Conservation (phyloP, 2,888 invertebrate genomes). For the Drosophila mercatorum region DNA sequence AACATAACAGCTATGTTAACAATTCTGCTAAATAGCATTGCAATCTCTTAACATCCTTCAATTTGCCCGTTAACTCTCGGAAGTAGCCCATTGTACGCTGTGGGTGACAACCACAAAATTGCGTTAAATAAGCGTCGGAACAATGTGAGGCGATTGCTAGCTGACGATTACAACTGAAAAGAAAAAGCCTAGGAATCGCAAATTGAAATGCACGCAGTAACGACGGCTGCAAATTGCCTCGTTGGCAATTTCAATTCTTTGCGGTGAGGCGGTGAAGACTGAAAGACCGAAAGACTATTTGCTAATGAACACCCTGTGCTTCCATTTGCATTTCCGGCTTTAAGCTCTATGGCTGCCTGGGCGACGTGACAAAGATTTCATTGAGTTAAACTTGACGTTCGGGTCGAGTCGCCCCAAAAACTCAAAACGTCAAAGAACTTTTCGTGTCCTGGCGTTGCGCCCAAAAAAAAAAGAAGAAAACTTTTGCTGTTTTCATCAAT, state of each 20-base stretch:
- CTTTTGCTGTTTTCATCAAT: conserved; percentile 53
- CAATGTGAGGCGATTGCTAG: neutral
- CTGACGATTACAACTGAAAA: conserved; percentile 55
- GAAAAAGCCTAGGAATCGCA: conserved; percentile 32
- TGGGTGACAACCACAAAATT: conserved; percentile 43
- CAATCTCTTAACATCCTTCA: neutral
- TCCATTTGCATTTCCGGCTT: conserved; percentile 13
- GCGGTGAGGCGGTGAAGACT: neutral
- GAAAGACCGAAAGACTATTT: neutral
- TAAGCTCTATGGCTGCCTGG: conserved; percentile 3
- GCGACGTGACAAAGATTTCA: conserved; percentile 65
- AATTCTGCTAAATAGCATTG: neutral
- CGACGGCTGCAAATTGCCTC: conserved; percentile 37
- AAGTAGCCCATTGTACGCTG: conserved; percentile 1
- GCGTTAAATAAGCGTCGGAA: conserved; percentile 48
- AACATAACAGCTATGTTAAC: neutral
- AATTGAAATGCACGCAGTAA: conserved; percentile 47
- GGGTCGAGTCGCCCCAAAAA: neutral
- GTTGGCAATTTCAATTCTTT: conserved; percentile 57
- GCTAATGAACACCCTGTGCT: conserved; percentile 7
- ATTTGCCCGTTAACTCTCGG: neutral
- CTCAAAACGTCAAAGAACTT: conserved; percentile 27
- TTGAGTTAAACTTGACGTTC: conserved; percentile 34
- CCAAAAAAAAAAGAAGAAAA: conserved; percentile 19
- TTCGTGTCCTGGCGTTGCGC: conserved; percentile 43